phyloP scores from a whole-genome alignment of 2,888 invertebrate genomes.

The Cosmia pyralina region DNA sequence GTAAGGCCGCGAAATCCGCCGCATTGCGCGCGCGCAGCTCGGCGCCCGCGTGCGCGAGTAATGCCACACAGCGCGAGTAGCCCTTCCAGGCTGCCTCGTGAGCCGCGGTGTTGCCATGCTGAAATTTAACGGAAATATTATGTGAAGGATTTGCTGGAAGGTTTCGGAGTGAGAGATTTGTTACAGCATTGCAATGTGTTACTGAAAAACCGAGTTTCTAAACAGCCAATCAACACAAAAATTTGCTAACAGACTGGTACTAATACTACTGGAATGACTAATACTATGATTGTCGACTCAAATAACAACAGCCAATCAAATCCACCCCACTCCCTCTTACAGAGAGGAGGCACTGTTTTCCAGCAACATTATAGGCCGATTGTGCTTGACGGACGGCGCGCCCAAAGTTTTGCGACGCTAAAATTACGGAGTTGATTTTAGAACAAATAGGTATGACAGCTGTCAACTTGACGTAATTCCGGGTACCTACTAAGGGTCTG shows the following conservation, averaged over 20 bases:
- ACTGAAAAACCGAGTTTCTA: not conserved
- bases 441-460: not conserved
- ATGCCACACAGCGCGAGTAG: constrained; percentile 95
- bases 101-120: constrained; percentile 98
- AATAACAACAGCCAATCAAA: not conserved
- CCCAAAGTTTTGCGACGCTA: not conserved
- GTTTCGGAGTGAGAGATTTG: not conserved
- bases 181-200: not conserved
- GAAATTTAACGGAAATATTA: constrained; percentile 49
- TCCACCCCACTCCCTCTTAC: not conserved
- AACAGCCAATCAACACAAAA: not conserved
- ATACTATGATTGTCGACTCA: not conserved
- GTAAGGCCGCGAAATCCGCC: constrained; percentile 97
- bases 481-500: no score
- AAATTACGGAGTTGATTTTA: not conserved
- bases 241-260: not conserved
- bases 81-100: constrained; percentile 99
- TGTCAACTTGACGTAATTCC: not conserved
- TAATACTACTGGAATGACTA: not conserved
- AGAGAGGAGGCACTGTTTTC: not conserved
- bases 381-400: not conserved
- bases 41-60: constrained; percentile 91
- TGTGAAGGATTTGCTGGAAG: not conserved
- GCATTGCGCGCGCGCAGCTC: constrained; percentile 93
- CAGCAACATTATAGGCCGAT: not conserved